Evolutionary conservation across 2,113 vertebrate species (phyloP), one percentile per base, ranked within the genome.

Genomic region (Ochotona princeps): DNA sequence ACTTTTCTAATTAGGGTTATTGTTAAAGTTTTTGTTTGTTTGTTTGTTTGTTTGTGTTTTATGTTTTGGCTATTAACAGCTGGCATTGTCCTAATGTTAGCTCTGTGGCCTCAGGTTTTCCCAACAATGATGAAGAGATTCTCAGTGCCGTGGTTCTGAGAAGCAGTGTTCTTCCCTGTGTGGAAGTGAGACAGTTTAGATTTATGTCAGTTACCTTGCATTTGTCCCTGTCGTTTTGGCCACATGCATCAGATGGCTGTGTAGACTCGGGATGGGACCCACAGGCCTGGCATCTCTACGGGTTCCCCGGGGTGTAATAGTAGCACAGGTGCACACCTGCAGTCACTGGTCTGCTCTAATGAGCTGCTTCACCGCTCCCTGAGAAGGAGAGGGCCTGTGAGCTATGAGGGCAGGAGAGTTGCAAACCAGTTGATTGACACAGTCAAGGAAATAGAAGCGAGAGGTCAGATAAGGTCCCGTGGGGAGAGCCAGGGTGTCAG

Each of bases 61-160:
- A 51, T 57, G 14, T 57, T 57, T 66, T 57, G 73, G 25, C 47
- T 83, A 9, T 32, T 54, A 44, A 9, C 81, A 80, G 69, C 32
- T 89, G 86, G 93, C 80, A 70, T 30, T 85, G 28, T 35, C 54
- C 35, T 80, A 7, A 57, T 47, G 90, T 78, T 67, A 74, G 25
- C 76, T 73, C 21, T 65, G 30, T 73, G 38, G 3, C 72, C 44
- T 69, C 60, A 44, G 63, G 1, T 88, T 70, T 80, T n/a, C 54
- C 38, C 78, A 66, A 95, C 80, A 75, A 87, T 47, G n/a, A n/a
- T 57, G 72, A 32, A 69, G 66, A 67, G 38, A 20, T 20, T 67
- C 74, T 74, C 44, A 83, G 2, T 87, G 17, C 6, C 18, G 28
- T 60, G 63, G 70, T 49, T 35, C 57, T 89, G 30, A 35, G 44